Percentiles rank a stretch among this genome's conserved stretches.
phyloP scores from a whole-genome alignment of 35 echinoderm and acorn worm species.

The Anneissia japonica region DNA sequence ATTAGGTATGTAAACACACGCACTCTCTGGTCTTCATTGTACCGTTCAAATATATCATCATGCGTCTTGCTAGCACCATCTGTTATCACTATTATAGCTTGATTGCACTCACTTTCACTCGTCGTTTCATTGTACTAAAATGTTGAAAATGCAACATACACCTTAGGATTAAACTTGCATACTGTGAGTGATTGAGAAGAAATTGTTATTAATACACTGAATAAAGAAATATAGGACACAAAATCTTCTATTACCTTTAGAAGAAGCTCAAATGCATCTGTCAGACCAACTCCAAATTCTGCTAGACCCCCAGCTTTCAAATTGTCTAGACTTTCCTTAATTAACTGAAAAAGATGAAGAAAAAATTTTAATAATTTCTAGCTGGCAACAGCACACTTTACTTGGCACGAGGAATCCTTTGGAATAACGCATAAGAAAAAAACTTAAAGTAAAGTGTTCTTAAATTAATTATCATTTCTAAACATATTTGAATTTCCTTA shows the following conservation, averaged over 20 bases:
- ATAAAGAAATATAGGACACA: too few relatives aligned
- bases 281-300: background rate
- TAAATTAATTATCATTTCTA: too few relatives aligned
- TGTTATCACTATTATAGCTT: constrained; percentile 70
- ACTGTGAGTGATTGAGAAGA: too few relatives aligned
- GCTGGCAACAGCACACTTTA: too few relatives aligned
- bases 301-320: background rate
- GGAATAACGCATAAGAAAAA: too few relatives aligned
- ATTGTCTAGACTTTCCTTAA: background rate
- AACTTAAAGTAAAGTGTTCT: too few relatives aligned
- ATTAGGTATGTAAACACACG: constrained; percentile 74
- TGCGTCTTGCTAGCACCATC: constrained; percentile 39
- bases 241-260: background rate
- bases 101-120: constrained; percentile 49
- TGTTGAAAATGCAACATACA: background rate
- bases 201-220: too few relatives aligned
- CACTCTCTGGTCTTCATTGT: constrained; percentile 54
- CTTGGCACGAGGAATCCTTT: too few relatives aligned
- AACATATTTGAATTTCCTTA: too few relatives aligned
- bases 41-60: constrained; percentile 52
- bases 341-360: background rate
- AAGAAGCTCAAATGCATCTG: background rate
- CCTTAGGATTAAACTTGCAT: too few relatives aligned
- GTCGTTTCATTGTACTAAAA: constrained; percentile 54
- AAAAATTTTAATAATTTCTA: too few relatives aligned